Conservation (phyloP, 1,140 invertebrate genomes). For the Drosophila kohkoa region DNA sequence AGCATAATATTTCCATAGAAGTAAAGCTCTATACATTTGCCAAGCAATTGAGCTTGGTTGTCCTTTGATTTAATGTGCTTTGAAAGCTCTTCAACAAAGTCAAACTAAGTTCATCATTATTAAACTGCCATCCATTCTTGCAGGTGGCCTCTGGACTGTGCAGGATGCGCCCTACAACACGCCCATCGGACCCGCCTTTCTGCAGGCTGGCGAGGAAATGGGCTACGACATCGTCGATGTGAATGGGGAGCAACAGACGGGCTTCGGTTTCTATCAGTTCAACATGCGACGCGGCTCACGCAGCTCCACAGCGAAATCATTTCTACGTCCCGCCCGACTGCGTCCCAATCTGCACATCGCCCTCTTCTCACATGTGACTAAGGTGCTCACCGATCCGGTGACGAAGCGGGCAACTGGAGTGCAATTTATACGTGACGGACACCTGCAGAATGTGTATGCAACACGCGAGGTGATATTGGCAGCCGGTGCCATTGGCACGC, state of each 20-base stretch:
- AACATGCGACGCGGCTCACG: constrained; percentile 92
- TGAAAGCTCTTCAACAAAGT: too few relatives aligned
- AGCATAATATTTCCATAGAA: too few relatives aligned
- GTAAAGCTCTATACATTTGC: too few relatives aligned
- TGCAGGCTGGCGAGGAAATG: constrained; percentile 96
- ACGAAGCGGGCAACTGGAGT: constrained; percentile 91
- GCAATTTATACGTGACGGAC: constrained; percentile 90
- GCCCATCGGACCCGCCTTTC: constrained; percentile 91
- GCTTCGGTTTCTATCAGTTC: constrained; percentile 92
- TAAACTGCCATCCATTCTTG: constrained; percentile 30
- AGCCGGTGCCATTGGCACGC: constrained; percentile 91
- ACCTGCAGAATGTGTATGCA: constrained; percentile 88
- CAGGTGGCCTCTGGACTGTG: constrained; percentile 92
- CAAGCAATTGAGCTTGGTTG: too few relatives aligned
- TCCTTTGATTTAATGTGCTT: too few relatives aligned
- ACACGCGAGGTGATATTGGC: constrained; percentile 92
- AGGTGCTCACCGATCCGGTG: constrained; percentile 89
- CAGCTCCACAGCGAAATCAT: constrained; percentile 92
- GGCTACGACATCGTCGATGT: constrained; percentile 93
- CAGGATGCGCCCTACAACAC: constrained; percentile 93
- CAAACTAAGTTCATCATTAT: background rate
- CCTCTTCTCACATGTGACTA: constrained; percentile 91
- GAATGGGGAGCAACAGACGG: constrained; percentile 92
- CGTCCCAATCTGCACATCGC: constrained; percentile 91
- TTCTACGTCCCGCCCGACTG: constrained; percentile 90